Evolutionary conservation across 2,888 invertebrate genomes (phyloP), one percentile per base, ranked within the genome.

Genomic region (Tuberolachnus salignus): DNA sequence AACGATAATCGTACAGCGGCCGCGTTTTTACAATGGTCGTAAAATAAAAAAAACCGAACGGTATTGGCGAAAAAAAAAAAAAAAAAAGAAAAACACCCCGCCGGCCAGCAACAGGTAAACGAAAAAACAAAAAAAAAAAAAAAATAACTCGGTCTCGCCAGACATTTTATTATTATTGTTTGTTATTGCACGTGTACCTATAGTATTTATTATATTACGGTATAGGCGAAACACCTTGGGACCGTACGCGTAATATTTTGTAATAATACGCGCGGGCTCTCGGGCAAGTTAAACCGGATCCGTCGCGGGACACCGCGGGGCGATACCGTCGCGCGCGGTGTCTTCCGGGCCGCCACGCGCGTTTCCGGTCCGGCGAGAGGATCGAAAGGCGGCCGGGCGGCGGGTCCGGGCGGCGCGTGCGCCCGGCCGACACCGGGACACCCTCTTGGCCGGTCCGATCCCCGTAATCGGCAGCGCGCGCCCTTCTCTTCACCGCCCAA

Each of bases 331-430:
- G 19, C 19, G 14, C 51, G 59, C 71, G 46, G 23, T 66, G 69
- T 69, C 78, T 78, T 78, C 78, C 78, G 78, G 78, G 51, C 67
- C 42, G 21, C 69, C 78, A 42, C 53, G 19, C 78, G 67, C 67
- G 67, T 13, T 59, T 78, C 78, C 78, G 67, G 67, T 49, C 75
- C 67, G 11, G 34, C 21, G 67, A 70, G 34, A 67, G 55, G 66
- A 67, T 57, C 64, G 26, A 14, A 1, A 2, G n/a, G n/a, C 16
- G n/a, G 19, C 21, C n/a, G 19, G 11, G 4, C 3, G 2, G 19
- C 21, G 21, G 55, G 11, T 8, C 10, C 63, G 42, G 6, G 23
- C 46, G 1, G 66, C 53, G 74, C 74, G 66, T 73, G 63, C 42
- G 63, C 51, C 14, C 11, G 10, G 49, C 59, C 21, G 34, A 53